Conservation (phyloP, 2,113 vertebrate species). For the Tyrannus savana region DNA sequence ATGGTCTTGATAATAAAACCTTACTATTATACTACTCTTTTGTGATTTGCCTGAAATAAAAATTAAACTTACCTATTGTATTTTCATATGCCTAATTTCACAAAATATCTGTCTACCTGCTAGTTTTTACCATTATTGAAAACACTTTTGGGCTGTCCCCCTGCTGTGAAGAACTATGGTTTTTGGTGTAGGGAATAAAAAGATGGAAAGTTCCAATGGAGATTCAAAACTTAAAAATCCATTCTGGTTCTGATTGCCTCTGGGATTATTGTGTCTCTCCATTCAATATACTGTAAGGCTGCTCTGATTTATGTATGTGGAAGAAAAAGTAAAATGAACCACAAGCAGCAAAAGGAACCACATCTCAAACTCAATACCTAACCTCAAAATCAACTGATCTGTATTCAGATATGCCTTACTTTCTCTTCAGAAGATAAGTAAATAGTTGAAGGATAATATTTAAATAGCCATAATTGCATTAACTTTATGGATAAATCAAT, state of each 20-base stretch:
- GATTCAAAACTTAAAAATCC: not conserved
- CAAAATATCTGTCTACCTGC: not conserved
- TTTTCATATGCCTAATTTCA: not conserved
- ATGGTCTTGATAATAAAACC: not conserved
- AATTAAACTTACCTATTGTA: not conserved
- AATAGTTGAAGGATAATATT: slow-evolving; percentile 37
- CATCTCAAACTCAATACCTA: not conserved
- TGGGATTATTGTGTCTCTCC: not conserved
- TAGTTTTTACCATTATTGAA: not conserved
- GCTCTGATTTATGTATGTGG: slow-evolving; percentile 26
- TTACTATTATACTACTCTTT: not conserved
- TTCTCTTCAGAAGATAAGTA: not conserved
- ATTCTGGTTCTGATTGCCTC: not conserved
- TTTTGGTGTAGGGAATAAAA: not conserved
- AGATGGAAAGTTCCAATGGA: not conserved
- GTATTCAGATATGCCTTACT: not conserved
- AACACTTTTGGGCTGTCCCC: not conserved
- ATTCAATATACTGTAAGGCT: not conserved
- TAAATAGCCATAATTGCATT: slow-evolving; percentile 25
- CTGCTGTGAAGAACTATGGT: not conserved
- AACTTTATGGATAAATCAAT: slow-evolving; percentile 40
- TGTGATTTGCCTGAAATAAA: not conserved
- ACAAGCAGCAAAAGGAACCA: not conserved
- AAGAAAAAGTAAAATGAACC: not conserved
- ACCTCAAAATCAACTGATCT: not conserved